Evolutionary conservation across 2,113 vertebrate genomes (phyloP).

Genomic region (Lasiurus cinereus): DNA sequence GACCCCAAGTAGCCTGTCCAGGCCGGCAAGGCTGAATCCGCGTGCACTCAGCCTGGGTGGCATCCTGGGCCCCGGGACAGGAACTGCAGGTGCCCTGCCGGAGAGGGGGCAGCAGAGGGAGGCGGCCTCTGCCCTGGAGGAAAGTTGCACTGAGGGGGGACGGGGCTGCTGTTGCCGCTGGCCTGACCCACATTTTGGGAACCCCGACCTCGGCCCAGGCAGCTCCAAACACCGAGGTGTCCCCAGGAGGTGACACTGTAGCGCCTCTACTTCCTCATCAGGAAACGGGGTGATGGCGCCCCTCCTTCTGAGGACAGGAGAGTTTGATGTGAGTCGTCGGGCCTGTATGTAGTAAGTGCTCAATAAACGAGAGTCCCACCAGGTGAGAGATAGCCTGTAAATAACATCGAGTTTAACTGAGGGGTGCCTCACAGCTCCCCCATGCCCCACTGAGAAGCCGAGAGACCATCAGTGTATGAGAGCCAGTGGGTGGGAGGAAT

Average conservation of each 20-base stretch:
- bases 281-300: not conserved
- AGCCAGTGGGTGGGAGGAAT: not conserved
- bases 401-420: not conserved
- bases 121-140: not conserved
- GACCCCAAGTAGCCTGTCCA: rapidly evolving
- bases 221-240: not conserved
- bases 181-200: not conserved
- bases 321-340: not conserved
- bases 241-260: not conserved
- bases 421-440: not conserved
- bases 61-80: rapidly evolving
- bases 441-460: not conserved
- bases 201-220: not conserved
- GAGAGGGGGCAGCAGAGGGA: not conserved
- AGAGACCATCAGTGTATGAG: not conserved
- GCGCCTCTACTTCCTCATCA: no score
- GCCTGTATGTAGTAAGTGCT: not conserved
- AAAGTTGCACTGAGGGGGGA: no score
- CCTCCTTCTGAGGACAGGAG: not conserved
- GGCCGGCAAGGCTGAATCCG: rapidly evolving
- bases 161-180: no score
- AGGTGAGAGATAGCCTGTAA: not conserved
- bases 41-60: not conserved
- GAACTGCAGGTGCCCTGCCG: rapidly evolving
- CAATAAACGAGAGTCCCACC: not conserved